Evolutionary conservation across 1,140 invertebrate genomes (phyloP).

Genomic region (Aplysia californica): DNA sequence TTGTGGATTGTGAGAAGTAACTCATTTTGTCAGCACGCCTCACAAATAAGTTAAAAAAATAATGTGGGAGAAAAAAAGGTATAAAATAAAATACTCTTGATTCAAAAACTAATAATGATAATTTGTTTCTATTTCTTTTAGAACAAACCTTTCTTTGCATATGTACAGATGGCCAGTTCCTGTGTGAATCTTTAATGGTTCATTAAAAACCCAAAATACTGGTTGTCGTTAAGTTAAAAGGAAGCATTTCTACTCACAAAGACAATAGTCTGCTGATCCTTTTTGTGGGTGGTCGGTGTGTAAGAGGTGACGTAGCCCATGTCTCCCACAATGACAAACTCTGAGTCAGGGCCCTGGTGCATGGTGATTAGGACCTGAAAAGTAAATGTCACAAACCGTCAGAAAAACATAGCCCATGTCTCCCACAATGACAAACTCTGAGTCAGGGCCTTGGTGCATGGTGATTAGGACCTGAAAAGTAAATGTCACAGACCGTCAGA

Average conservation of each 20-base stretch:
- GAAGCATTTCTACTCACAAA: conserved; percentile 85
- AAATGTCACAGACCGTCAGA: not conserved
- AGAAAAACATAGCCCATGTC: conserved; percentile 81
- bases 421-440: conserved; percentile 95
- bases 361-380: conserved; percentile 86
- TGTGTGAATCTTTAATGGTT: too few species aligned
- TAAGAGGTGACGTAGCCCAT: conserved; percentile 83
- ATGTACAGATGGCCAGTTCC: too few species aligned
- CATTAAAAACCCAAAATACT: too few species aligned
- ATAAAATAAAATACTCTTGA: too few species aligned
- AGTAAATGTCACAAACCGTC: not conserved
- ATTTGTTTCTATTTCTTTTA: too few species aligned
- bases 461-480: conserved; percentile 82
- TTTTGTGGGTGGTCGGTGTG: conserved; percentile 85
- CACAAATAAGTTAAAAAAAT: too few species aligned
- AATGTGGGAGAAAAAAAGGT: too few species aligned
- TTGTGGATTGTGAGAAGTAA: too few species aligned
- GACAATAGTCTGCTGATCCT: conserved; percentile 94
- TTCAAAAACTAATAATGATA: too few species aligned
- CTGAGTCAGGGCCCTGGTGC: conserved; percentile 81
- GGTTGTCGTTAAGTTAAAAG: too few species aligned
- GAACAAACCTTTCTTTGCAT: too few species aligned
- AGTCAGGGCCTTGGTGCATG: conserved; percentile 79
- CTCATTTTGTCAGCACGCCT: too few species aligned
- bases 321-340: conserved; percentile 94